phyloP scores from a whole-genome alignment of 2,113 vertebrate species.

The Cebidichthys violaceus region DNA sequence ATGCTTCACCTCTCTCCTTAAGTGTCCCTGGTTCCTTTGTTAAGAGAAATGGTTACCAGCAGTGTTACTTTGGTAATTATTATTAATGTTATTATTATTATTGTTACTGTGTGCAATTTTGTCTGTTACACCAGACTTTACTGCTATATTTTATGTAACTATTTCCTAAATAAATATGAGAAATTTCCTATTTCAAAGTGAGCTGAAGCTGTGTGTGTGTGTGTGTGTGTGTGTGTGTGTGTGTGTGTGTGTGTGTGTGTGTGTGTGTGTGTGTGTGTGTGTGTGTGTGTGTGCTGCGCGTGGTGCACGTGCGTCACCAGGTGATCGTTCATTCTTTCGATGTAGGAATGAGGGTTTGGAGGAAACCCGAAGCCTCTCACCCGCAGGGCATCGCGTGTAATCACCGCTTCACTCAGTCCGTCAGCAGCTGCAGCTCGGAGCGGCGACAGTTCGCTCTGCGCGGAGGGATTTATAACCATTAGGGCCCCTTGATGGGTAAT shows the following conservation, averaged over 20 bases:
- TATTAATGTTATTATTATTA: conserved; percentile 68
- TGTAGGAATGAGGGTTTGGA: neutral
- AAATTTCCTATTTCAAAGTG: conserved; percentile 77
- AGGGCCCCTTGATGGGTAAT: conserved; percentile 65
- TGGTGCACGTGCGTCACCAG: neutral
- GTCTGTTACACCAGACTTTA: conserved; percentile 85
- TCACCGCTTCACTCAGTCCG: conserved; percentile 40
- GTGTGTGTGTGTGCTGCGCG: neutral
- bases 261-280: neutral
- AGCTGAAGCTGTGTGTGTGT: conserved; percentile 1
- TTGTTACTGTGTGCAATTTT: conserved; percentile 86
- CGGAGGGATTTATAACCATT: conserved; percentile 59
- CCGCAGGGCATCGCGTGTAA: conserved; percentile 22
- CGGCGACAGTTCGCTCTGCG: conserved; percentile 14
- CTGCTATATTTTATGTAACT: conserved; percentile 85
- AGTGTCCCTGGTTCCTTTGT: conserved; percentile 82
- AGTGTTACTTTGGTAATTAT: conserved; percentile 88
- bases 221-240: neutral
- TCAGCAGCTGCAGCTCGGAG: conserved; percentile 14
- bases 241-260: conserved; percentile 10
- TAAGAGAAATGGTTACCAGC: conserved; percentile 83
- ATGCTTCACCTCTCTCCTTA: conserved; percentile 85
- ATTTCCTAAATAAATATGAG: conserved; percentile 83
- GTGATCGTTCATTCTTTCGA: conserved; percentile 13
- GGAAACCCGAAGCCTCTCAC: conserved; percentile 1